phyloP scores from a whole-genome alignment of 1,140 invertebrate genomes.

The Polypedilum pembai region DNA sequence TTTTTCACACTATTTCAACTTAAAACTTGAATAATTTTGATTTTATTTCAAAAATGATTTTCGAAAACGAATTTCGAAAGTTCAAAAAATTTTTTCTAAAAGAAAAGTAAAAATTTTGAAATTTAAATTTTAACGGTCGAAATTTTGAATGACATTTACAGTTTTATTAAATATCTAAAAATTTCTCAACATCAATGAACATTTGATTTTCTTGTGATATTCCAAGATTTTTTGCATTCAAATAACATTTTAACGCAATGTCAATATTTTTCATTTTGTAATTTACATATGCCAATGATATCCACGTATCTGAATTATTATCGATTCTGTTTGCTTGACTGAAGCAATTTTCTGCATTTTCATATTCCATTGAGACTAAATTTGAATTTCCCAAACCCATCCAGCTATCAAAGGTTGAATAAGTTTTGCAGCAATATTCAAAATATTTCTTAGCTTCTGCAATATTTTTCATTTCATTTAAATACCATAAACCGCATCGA shows the following conservation, averaged over 20 bases:
- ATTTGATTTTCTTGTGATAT: neutral
- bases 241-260: neutral
- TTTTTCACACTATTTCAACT: too few relatives aligned
- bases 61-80: too few relatives aligned
- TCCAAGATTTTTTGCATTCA: neutral
- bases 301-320: neutral
- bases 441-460: neutral
- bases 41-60: too few relatives aligned
- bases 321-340: neutral
- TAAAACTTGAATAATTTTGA: too few relatives aligned
- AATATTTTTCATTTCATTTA: neutral
- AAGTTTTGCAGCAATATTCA: neutral
- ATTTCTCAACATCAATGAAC: neutral
- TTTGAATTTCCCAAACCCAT: neutral
- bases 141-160: too few relatives aligned
- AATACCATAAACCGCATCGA: neutral
- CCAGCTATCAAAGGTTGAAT: neutral
- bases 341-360: neutral
- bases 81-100: too few relatives aligned
- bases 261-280: neutral
- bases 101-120: too few relatives aligned
- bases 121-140: too few relatives aligned
- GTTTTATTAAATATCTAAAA: neutral
- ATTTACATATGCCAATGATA: neutral
- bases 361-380: neutral